A percentile compares a stretch with the other conserved stretches of the same genome.
Conservation (phyloP, 2,888 invertebrate genomes). For the Macroteleia sp. region DNA sequence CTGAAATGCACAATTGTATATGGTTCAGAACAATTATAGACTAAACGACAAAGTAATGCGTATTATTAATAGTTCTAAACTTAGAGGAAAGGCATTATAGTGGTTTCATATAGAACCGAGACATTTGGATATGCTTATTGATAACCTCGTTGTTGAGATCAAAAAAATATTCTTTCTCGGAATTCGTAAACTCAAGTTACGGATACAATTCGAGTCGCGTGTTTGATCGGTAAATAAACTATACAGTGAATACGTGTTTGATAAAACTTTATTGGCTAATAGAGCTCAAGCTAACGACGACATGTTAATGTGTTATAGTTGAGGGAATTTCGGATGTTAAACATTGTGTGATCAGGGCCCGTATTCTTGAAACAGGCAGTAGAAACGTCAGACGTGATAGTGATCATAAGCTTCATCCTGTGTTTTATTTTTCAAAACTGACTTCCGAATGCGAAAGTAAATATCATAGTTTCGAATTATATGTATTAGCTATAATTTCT, state of each 20-base stretch:
- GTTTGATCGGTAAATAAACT: slow-evolving; percentile 48
- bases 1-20: too few species aligned
- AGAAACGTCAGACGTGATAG: neutral
- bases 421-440: too few species aligned
- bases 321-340: neutral
- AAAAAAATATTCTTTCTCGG: neutral
- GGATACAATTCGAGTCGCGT: slow-evolving; percentile 2
- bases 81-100: neutral
- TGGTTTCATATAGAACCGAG: neutral
- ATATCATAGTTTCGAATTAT: too few species aligned
- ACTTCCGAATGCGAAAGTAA: too few species aligned
- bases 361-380: slow-evolving; percentile 4
- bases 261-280: slow-evolving; percentile 60
- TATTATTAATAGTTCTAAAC: neutral
- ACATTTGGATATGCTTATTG: neutral
- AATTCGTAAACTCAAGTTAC: neutral
- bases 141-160: neutral
- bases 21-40: too few species aligned
- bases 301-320: neutral
- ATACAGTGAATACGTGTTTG: slow-evolving; percentile 61
- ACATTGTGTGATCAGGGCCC: neutral
- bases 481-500: too few species aligned
- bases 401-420: too few species aligned
- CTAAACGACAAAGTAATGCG: slow-evolving; percentile 1
- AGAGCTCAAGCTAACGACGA: neutral